A percentile compares a stretch with the other conserved stretches of the same genome.
These are phyloP conservation scores for Bembecia ichneumoniformis DNA, from an alignment of 2,888 invertebrate genomes.

Conservation along the genomic window DNA sequence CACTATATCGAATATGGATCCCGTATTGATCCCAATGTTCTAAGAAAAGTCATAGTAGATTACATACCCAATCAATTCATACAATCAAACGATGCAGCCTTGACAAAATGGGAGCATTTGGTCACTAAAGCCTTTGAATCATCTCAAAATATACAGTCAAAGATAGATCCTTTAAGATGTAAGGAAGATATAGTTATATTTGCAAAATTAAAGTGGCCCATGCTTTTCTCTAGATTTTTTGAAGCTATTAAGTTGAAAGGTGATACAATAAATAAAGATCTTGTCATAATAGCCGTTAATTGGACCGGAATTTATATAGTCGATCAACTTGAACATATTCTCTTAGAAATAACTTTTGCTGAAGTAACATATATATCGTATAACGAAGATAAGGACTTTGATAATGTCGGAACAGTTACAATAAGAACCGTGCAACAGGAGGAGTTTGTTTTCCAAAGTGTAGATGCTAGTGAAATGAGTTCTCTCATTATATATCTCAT, in stretches of 20 bases:
- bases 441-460: slow-evolving; percentile 91
- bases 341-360: slow-evolving; percentile 88
- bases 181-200: slow-evolving; percentile 93
- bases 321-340: slow-evolving; percentile 91
- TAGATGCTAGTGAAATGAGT: slow-evolving; percentile 88
- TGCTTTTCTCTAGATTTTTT: slow-evolving; percentile 94
- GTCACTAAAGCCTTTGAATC: slow-evolving; percentile 80
- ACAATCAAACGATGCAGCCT: slow-evolving; percentile 73
- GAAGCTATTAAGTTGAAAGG: slow-evolving; percentile 88
- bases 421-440: slow-evolving; percentile 88
- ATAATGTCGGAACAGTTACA: slow-evolving; percentile 77
- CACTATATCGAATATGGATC: slow-evolving; percentile 88
- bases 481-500: slow-evolving; percentile 87
- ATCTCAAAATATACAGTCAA: slow-evolving; percentile 80
- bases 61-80: slow-evolving; percentile 87
- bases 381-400: slow-evolving; percentile 58
- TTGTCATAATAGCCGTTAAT: slow-evolving; percentile 93
- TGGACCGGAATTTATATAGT: slow-evolving; percentile 94
- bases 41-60: slow-evolving; percentile 80
- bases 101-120: slow-evolving; percentile 80
- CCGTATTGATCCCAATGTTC: slow-evolving; percentile 76
- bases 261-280: slow-evolving; percentile 75
- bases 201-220: slow-evolving; percentile 93
- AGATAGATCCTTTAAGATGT: slow-evolving; percentile 76
- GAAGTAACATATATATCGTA: slow-evolving; percentile 86